Conservation (phyloP, 2,797 vertebrate genomes). For the Cygnus olor region DNA sequence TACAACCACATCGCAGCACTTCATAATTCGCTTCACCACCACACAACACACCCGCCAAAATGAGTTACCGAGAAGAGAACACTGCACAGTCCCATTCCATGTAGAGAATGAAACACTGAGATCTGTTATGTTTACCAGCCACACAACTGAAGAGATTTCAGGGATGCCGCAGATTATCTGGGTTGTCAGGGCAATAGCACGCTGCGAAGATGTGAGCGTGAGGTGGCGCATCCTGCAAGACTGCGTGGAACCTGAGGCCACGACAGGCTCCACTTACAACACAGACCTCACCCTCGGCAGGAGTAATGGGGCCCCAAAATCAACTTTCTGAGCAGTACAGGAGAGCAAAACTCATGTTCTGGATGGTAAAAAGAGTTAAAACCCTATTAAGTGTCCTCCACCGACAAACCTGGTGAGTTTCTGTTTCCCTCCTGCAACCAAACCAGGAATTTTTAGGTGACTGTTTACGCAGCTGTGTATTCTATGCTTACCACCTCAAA, state of each 20-base stretch:
- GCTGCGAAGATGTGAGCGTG: neutral
- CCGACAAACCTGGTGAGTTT: neutral
- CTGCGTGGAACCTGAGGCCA: neutral
- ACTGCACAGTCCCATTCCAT: neutral
- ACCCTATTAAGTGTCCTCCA: neutral
- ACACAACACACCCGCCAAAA: neutral
- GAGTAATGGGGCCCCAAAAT: neutral
- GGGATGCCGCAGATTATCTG: neutral
- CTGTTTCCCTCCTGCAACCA: neutral
- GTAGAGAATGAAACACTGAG: neutral
- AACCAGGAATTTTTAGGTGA: neutral
- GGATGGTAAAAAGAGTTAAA: neutral
- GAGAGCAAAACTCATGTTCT: neutral
- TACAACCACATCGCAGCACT: neutral
- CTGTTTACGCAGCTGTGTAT: neutral
- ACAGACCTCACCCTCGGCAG: fast-evolving
- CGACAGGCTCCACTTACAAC: neutral
- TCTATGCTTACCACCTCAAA: neutral
- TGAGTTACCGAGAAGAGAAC: neutral
- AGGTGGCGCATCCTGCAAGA: neutral
- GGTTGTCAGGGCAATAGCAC: neutral
- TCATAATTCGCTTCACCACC: neutral
- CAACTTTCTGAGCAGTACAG: neutral
- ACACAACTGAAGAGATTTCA: neutral
- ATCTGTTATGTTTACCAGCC: neutral